Evolutionary conservation across 2,113 vertebrate species (phyloP).

Genomic region (Meriones unguiculatus): DNA sequence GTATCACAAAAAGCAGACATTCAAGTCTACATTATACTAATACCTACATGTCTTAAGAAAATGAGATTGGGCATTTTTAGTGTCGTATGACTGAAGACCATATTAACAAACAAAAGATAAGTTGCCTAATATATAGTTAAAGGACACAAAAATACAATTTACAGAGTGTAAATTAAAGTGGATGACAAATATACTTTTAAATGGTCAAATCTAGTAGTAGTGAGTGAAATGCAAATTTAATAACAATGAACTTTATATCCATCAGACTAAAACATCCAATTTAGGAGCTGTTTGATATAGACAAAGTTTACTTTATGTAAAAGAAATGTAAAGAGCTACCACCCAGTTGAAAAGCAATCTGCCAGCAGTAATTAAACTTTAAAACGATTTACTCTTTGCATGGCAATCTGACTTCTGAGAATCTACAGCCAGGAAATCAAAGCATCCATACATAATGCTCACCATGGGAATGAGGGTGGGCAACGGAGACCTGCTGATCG

Average conservation of each 20-base stretch:
- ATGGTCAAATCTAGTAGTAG: background rate
- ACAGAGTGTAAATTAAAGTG: background rate
- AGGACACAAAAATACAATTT: background rate
- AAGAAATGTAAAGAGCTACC: background rate
- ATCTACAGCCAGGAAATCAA: background rate
- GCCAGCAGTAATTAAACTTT: constrained; percentile 17
- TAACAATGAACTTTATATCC: background rate
- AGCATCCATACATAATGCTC: background rate
- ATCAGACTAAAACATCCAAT: background rate
- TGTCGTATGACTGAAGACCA: too few relatives aligned
- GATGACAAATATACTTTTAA: background rate
- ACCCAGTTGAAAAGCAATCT: constrained; percentile 8
- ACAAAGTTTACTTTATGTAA: constrained; percentile 5
- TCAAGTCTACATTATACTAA: too few relatives aligned
- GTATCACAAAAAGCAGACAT: background rate
- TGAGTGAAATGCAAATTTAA: background rate
- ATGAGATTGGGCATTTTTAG: background rate
- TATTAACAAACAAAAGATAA: background rate
- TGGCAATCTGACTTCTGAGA: constrained; percentile 2
- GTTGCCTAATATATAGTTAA: background rate
- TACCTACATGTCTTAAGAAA: background rate
- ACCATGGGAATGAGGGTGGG: background rate
- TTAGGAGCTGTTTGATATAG: background rate
- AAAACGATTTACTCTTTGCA: background rate
- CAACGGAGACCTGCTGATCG: background rate